These are phyloP conservation scores for Rhodeus uyekii DNA, from an alignment of 2,797 vertebrate genomes.

Conservation along the genomic window DNA sequence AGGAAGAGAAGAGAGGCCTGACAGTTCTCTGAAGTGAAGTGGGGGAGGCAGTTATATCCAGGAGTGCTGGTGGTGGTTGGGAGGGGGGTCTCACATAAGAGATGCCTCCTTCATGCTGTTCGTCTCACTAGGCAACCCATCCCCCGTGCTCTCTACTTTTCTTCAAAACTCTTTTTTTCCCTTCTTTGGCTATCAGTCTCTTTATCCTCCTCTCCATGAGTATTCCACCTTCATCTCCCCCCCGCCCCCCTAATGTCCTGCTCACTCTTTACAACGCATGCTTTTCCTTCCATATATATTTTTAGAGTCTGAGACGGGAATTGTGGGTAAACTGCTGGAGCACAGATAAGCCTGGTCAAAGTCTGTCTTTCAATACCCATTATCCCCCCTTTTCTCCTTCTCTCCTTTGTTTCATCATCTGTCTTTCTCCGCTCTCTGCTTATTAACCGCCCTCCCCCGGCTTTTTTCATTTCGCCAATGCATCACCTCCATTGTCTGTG, in stretches of 20 bases:
- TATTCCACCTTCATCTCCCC: slow-evolving; percentile 41
- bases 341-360: slow-evolving; percentile 67
- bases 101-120: slow-evolving; percentile 76
- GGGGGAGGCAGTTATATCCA: slow-evolving; percentile 75
- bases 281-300: slow-evolving; percentile 27
- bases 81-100: slow-evolving; percentile 67
- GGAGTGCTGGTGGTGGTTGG: slow-evolving; percentile 61
- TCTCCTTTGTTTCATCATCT: slow-evolving; percentile 82
- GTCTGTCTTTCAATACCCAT: slow-evolving; percentile 57
- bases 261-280: slow-evolving; percentile 45
- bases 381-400: slow-evolving; percentile 55
- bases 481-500: slow-evolving; percentile 81
- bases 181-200: slow-evolving; percentile 58
- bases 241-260: slow-evolving; percentile 65
- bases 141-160: slow-evolving; percentile 59
- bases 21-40: slow-evolving; percentile 74
- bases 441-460: slow-evolving; percentile 54
- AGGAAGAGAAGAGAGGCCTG: slow-evolving; percentile 52
- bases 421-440: slow-evolving; percentile 72
- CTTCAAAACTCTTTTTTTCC: slow-evolving; percentile 62
- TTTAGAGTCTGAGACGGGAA: slow-evolving; percentile 37
- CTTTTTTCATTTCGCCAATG: slow-evolving; percentile 57
- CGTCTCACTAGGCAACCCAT: slow-evolving; percentile 75
- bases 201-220: slow-evolving; percentile 36
- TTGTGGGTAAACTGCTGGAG: slow-evolving; percentile 53